Conservation (phyloP, 2,888 invertebrate genomes). For the Agrypnus murinus region DNA sequence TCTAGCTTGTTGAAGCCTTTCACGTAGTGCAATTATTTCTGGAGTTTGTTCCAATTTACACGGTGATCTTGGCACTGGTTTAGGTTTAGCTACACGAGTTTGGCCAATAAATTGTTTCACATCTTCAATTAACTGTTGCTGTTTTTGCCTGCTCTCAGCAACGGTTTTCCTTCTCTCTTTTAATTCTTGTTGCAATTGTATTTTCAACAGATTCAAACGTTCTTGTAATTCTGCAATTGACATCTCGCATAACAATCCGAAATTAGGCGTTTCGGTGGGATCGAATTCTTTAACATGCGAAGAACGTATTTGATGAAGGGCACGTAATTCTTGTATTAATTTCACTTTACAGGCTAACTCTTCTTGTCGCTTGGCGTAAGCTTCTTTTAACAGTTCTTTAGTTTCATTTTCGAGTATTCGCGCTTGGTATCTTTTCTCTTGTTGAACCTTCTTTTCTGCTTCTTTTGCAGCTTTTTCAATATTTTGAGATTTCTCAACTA, state of each 20-base stretch:
- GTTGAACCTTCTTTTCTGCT: conserved; percentile 73
- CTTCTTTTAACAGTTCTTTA: conserved; percentile 65
- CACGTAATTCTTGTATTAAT: conserved; percentile 69
- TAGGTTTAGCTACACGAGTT: conserved; percentile 65
- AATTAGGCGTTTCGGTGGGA: conserved; percentile 75
- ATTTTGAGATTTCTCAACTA: conserved; percentile 71
- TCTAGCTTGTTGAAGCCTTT: conserved; percentile 72
- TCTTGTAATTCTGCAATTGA: conserved; percentile 78
- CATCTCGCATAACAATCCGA: conserved; percentile 79
- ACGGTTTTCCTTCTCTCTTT: conserved; percentile 72
- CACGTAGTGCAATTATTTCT: conserved; percentile 72
- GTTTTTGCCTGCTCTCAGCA: conserved; percentile 69
- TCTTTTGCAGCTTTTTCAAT: conserved; percentile 73
- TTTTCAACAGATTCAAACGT: conserved; percentile 72
- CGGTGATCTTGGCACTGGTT: conserved; percentile 54
- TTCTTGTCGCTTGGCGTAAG: conserved; percentile 63
- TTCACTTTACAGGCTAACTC: conserved; percentile 68
- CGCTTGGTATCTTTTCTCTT: conserved; percentile 72
- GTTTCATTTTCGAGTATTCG: conserved; percentile 73
- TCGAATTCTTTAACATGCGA: conserved; percentile 72
- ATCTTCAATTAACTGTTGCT: conserved; percentile 72
- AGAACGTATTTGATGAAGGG: conserved; percentile 65
- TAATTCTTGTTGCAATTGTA: conserved; percentile 73
- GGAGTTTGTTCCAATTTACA: conserved; percentile 64
- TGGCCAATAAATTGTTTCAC: conserved; percentile 71